Evolutionary conservation across 2,113 vertebrate species (phyloP), one percentile per base, ranked within the genome.

Genomic region (Dendropsophus ebraccatus): DNA sequence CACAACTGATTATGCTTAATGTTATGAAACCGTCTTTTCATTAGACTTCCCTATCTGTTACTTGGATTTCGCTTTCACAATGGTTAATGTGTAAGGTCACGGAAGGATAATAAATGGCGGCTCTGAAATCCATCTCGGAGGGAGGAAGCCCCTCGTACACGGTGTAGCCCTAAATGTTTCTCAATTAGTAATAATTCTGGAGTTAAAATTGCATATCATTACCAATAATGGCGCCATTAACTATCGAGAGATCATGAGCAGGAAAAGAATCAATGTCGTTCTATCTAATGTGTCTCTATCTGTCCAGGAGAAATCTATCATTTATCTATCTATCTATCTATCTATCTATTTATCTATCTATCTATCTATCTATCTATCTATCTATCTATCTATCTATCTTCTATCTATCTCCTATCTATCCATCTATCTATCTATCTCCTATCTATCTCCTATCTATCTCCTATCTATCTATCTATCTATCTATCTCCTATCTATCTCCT

Each of bases 1-100:
- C 62, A 89, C 0, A 82, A 88, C 89, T 89, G 87, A 87, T 90
- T 88, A 88, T 85, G 89, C 74, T 83, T 82, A 88, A 88, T 56
- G 85, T 81, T 87, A 81, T 87, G 88, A 87, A 88, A 85, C 87
- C 47, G 52, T 87, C 89, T 80, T 89, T 87, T 79, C 89, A 82
- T 89, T 87, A 90, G 88, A 84, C 74, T 84, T 85, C 81, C 88
- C 88, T 91, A 81, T 81, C 67, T 87, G 78, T 74, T 81, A 76
- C 84, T 56, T 14, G 76, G 52, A 14, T 81, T 80, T 80, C 41
- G 67, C 67, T 58, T 81, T 87, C 74, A 73, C 85, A 62, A 69
- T 81, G 45, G 67, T 87, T 87, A 87, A 87, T 87, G 85, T 73
- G 85, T 69, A 81, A 81, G 85, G 85, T 87, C 85, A 87, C 41